phyloP scores from a whole-genome alignment of 2,113 vertebrate genomes.

The Pimephales promelas region DNA sequence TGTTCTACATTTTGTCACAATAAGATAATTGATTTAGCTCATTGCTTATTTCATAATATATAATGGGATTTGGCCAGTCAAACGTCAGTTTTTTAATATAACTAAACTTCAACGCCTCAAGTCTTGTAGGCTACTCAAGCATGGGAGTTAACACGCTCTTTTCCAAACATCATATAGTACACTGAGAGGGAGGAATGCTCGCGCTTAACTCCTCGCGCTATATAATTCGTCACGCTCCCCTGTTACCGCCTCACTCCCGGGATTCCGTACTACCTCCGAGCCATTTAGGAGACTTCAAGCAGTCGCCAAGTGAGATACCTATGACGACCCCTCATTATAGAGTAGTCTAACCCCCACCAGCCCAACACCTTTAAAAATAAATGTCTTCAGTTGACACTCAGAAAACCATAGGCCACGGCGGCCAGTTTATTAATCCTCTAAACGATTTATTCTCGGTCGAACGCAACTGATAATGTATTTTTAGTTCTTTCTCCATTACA shows the following conservation, averaged over 20 bases:
- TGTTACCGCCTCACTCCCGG: constrained; percentile 25
- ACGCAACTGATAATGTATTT: background rate
- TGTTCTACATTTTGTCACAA: background rate
- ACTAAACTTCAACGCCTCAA: background rate
- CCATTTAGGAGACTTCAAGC: constrained; percentile 43
- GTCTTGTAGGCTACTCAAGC: background rate
- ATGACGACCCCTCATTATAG: constrained; percentile 37
- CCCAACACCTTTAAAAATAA: constrained; percentile 26
- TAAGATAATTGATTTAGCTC: background rate
- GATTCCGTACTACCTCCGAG: constrained; percentile 35
- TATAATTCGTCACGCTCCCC: constrained; percentile 30
- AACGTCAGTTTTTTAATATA: constrained; percentile 9
- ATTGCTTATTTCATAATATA: background rate
- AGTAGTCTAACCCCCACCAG: constrained; percentile 3
- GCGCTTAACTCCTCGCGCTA: constrained; percentile 19
- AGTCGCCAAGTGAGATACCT: constrained; percentile 36
- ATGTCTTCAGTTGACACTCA: constrained; percentile 19
- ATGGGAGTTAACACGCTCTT: constrained; percentile 7
- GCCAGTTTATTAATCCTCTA: constrained; percentile 27
- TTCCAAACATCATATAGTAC: constrained; percentile 17
- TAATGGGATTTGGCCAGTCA: background rate
- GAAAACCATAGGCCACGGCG: constrained; percentile 24
- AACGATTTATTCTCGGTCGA: background rate
- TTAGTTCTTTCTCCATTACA: background rate
- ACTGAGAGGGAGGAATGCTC: constrained; percentile 32